Base-by-base conservation (phyloP, 2,113 vertebrate species). In the Myxocyprinus asiaticus region DNA sequence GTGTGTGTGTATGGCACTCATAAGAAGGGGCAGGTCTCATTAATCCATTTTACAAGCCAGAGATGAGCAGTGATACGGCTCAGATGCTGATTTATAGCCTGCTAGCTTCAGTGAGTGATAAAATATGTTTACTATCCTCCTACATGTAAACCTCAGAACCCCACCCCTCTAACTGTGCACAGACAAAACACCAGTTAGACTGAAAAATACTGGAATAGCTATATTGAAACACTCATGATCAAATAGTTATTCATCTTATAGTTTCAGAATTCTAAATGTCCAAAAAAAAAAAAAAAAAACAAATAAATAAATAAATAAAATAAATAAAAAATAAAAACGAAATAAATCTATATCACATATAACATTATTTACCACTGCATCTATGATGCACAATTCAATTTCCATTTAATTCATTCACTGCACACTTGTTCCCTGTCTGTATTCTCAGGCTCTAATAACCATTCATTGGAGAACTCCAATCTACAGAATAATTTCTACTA, bases 61-160 rank as follows among this genome's bases (percentile, higher is more conserved):
- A 71, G 82, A 86, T 86, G 81, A 78, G 69, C 67, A 76, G 59
- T 12, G 76, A 79, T 68, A 80, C 76, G 43, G 51, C 74, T 75
- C 76, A 69, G 17, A 62, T 64, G 17, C 7, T 65, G 81, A 85
- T 85, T 86, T 84, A 84, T 65, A 56, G 74, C 53, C 66, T 65
- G 45, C 17, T 58, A 62, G 78, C 80, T 78, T 56, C 61, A 81
- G 77, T 81, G 67, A 80, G 80, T 80, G 77, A 82, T 84, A 82
- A 82, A 84, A 84, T 75, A 75, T 84, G 80, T 86, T 86, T 84
- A 84, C 82, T 58, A 50, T 77, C 81, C 66, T 58, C 6, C 72
- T 51, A 58, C 80, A 82, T 80, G 64, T 80, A 77, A 80, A 85
- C 82, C 83, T 75, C 59, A 65, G 9, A 11, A 55, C 8, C n/a